Evolutionary conservation across 2,797 vertebrate species (phyloP).

Genomic region (Darevskia mixta): DNA sequence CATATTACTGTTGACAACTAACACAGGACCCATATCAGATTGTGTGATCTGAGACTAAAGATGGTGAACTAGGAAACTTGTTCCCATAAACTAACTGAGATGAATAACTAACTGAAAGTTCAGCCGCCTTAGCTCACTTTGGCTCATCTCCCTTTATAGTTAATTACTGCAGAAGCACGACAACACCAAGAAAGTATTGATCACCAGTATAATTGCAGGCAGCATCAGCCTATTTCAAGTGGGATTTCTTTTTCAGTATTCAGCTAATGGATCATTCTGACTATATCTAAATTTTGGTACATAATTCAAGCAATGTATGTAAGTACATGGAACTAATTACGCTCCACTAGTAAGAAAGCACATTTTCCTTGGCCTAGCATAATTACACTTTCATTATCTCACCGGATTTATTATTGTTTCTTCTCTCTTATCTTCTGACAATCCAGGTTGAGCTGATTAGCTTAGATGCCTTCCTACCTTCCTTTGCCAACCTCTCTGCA

Average conservation of each 20-base stretch:
- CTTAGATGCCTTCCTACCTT: not conserved
- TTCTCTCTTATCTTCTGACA: not conserved
- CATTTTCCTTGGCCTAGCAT: conserved; percentile 29
- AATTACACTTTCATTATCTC: conserved; percentile 32
- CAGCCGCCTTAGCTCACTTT: conserved; percentile 13
- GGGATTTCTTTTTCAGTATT: conserved; percentile 30
- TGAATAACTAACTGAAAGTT: conserved; percentile 19
- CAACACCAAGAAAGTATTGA: conserved; percentile 33
- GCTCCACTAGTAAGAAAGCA: conserved; percentile 14
- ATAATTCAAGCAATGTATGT: conserved; percentile 30
- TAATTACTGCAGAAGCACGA: conserved; percentile 16
- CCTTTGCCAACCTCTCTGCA: conserved; percentile 1
- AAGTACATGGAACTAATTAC: conserved; percentile 56
- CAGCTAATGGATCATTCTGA: conserved; percentile 38
- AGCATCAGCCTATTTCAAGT: conserved; percentile 27
- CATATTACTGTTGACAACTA: not conserved
- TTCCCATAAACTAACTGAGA: conserved; percentile 23
- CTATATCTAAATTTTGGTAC: conserved; percentile 52
- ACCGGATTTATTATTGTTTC: conserved; percentile 33
- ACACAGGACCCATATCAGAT: not conserved
- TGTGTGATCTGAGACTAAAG: not conserved
- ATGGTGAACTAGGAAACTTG: not conserved
- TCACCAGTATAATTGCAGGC: conserved; percentile 48
- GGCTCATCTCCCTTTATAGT: not conserved
- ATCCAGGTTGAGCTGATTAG: conserved; percentile 22